phyloP scores from a whole-genome alignment of 2,113 vertebrate genomes.

The Regulus satrapa region DNA sequence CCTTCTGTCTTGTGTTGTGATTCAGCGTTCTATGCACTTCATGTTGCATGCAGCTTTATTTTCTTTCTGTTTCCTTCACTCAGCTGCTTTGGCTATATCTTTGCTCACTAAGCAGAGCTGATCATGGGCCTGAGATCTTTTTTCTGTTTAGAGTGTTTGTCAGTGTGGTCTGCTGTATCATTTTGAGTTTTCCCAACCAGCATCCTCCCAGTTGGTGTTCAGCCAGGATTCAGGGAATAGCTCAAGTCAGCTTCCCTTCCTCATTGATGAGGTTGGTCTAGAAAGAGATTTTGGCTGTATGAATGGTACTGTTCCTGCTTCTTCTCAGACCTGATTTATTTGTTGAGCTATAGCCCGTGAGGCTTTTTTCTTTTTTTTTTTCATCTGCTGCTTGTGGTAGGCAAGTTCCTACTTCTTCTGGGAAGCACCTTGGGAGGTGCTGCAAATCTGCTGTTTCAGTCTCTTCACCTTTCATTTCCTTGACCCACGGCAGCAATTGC shows the following conservation, averaged over 20 bases:
- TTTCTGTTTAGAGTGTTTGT: neutral
- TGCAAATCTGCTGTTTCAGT: neutral
- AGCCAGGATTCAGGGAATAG: neutral
- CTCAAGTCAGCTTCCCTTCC: fast-evolving
- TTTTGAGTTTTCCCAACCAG: neutral
- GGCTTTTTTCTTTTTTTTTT: neutral
- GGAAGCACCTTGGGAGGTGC: neutral
- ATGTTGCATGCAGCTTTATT: neutral
- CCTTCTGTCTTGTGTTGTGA: neutral
- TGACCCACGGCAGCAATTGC: neutral
- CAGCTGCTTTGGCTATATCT: neutral
- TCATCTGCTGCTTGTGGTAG: neutral
- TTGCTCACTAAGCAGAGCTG: neutral
- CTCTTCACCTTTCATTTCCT: neutral
- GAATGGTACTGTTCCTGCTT: neutral
- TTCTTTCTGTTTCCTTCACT: neutral
- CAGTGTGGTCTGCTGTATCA: fast-evolving
- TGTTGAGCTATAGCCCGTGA: neutral
- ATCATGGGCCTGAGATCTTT: neutral
- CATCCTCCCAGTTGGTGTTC: neutral
- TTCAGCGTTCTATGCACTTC: neutral
- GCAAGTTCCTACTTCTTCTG: neutral
- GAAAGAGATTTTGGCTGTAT: neutral
- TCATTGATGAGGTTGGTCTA: neutral
- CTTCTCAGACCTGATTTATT: neutral